Evolutionary conservation across 2,888 invertebrate genomes (phyloP).

Genomic region (Mantis religiosa): DNA sequence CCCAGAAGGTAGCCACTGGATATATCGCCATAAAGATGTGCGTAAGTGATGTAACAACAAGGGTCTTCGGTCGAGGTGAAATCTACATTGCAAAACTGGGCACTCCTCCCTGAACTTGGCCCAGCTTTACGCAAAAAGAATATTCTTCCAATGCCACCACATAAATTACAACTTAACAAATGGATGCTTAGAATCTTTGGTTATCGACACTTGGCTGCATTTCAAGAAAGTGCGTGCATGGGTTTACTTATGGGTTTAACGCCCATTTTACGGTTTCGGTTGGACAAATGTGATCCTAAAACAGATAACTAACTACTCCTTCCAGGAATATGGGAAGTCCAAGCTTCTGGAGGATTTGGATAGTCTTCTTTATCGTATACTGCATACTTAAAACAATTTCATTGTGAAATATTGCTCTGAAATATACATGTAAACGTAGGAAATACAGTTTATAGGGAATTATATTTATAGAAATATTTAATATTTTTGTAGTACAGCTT

Average conservation of each 20-base stretch:
- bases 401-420: too few relatives aligned
- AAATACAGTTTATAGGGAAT: too few relatives aligned
- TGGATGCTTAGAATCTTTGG: neutral
- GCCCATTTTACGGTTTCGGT: neutral
- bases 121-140: neutral
- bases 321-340: neutral
- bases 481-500: too few relatives aligned
- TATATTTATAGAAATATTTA: too few relatives aligned
- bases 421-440: too few relatives aligned
- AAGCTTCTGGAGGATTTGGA: neutral
- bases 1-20: neutral
- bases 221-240: neutral
- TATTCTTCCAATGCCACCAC: neutral
- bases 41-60: neutral
- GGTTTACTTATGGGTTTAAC: neutral
- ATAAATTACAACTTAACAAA: neutral
- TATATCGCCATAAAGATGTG: neutral
- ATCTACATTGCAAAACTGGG: neutral
- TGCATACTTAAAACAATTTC: too few relatives aligned
- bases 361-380: too few relatives aligned
- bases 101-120: neutral
- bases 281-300: neutral
- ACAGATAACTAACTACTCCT: neutral
- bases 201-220: neutral
- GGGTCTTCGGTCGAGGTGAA: neutral